phyloP scores from a whole-genome alignment of 2,888 invertebrate species.

The Epistrophe eligans region DNA sequence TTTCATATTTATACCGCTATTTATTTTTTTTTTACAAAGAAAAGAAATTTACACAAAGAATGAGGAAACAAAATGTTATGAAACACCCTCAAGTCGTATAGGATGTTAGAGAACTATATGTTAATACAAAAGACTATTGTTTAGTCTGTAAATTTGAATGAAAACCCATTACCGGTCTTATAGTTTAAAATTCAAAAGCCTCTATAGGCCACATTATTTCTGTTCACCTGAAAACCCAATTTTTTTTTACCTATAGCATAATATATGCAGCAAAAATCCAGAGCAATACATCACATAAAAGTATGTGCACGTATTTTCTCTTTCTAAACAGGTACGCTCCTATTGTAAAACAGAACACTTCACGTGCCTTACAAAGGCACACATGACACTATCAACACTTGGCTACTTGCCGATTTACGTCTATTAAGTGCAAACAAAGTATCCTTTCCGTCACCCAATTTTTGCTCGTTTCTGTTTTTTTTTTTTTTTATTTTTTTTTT shows the following conservation, averaged over 20 bases:
- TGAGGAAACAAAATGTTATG: conserved; percentile 1
- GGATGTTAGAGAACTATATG: not conserved
- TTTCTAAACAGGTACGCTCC: conserved; percentile 6
- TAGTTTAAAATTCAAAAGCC: conserved; percentile 3
- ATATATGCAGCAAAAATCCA: conserved; percentile 33
- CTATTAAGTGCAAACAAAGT: conserved; percentile 66
- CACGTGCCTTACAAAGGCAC: conserved; percentile 38
- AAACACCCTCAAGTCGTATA: not conserved
- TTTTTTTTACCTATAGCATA: conserved; percentile 13
- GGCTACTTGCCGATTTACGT: conserved; percentile 63
- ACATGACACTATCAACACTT: conserved; percentile 61
- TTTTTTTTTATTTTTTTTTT: not conserved
- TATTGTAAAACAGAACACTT: conserved; percentile 23
- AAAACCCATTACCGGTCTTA: conserved; percentile 49
- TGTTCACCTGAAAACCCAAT: conserved; percentile 64
- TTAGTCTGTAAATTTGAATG: conserved; percentile 22
- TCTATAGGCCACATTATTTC: conserved; percentile 26
- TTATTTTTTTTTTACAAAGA: not conserved
- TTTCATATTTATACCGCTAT: not conserved
- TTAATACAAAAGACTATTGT: conserved; percentile 9
- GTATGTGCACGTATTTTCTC: not conserved
- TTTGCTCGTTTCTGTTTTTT: conserved; percentile 5
- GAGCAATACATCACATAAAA: conserved; percentile 21
- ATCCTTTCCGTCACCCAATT: conserved; percentile 71
- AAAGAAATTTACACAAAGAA: not conserved